Evolutionary conservation across 2,888 invertebrate genomes (phyloP).

Genomic region (Drosophila yooni): DNA sequence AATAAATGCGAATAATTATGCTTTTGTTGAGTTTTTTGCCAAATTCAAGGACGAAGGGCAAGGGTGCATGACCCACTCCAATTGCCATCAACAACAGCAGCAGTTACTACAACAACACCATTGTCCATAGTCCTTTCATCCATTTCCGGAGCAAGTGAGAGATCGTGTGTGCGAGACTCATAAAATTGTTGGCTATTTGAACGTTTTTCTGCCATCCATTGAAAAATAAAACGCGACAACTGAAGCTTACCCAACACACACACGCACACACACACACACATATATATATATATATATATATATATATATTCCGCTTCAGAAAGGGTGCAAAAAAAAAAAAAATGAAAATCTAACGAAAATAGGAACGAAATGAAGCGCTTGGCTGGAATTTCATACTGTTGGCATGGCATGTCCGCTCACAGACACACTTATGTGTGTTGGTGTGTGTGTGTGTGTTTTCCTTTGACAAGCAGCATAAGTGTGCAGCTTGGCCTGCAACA

Average conservation of each 20-base stretch:
- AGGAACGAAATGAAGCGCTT: constrained; percentile 73
- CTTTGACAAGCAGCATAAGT: constrained; percentile 75
- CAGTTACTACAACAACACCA: constrained; percentile 16
- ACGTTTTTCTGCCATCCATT: constrained; percentile 75
- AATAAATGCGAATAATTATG: constrained; percentile 35
- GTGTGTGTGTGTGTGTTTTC: constrained; percentile 56
- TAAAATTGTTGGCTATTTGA: constrained; percentile 80
- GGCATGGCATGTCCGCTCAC: constrained; percentile 58
- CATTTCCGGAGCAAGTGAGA: constrained; percentile 59
- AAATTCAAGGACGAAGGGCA: constrained; percentile 3
- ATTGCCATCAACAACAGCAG: neutral
- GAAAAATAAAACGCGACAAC: constrained; percentile 74
- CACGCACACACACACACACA: constrained; percentile 26
- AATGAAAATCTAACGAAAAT: constrained; percentile 52
- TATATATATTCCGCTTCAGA: constrained; percentile 17
- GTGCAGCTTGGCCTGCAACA: constrained; percentile 47
- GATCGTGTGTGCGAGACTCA: constrained; percentile 62
- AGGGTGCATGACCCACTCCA: constrained; percentile 1
- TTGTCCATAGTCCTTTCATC: constrained; percentile 40
- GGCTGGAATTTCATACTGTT: constrained; percentile 78
- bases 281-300: neutral
- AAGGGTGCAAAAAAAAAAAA: constrained; percentile 46
- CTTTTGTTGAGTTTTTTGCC: constrained; percentile 15
- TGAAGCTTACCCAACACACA: constrained; percentile 59
- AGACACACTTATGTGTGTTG: constrained; percentile 8